Evolutionary conservation across 1,140 invertebrate species (phyloP), one percentile per base, ranked within the genome.

Genomic region (Brachionus rubens): DNA sequence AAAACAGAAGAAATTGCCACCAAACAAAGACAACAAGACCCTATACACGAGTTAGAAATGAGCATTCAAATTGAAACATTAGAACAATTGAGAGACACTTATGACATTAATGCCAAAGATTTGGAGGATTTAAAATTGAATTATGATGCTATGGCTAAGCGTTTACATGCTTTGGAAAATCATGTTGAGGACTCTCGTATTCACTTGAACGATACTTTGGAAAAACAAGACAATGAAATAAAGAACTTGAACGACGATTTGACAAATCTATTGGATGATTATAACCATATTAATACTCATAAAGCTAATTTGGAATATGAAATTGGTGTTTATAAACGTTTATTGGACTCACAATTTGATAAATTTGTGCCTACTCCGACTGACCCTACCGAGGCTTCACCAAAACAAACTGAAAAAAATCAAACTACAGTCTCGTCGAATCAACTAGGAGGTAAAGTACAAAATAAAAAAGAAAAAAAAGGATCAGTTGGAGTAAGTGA

Each of bases 391-490:
- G 59, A 65, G 40, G 1, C 19, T 3, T 24, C 19, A 3, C 9
- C 33, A 14, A 65, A 65, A 24, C 19, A 5, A n/a, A n/a, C 56
- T 2, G 33, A 62, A 21, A 26, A 65, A 26, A 43, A 41, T 43
- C 59, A 54, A 33, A 72, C 68, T 3, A 33, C 24, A 50, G 68
- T 72, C 12, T 50, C 68, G 6, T 50, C 46, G n/a, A 72, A 72
- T 46, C 46, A 48, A 36, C 28, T 72, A 0, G 68, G 68, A 24
- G 68, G 68, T 36, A 72, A 72, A 36, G 68, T 72, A 7, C 68
- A 72, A 21, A 72, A 72, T 46, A 72, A 72, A 28, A 72, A 72
- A 24, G 68, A 72, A 21, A 72, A 72, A 41, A 72, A 72, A 24
- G 68, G 68, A 16, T 50, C 46, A 1, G 19, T 72, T 12, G 68